These are phyloP conservation scores for Platycercus adscitus DNA, from an alignment of 2,113 vertebrate genomes.

Conservation along the genomic window DNA sequence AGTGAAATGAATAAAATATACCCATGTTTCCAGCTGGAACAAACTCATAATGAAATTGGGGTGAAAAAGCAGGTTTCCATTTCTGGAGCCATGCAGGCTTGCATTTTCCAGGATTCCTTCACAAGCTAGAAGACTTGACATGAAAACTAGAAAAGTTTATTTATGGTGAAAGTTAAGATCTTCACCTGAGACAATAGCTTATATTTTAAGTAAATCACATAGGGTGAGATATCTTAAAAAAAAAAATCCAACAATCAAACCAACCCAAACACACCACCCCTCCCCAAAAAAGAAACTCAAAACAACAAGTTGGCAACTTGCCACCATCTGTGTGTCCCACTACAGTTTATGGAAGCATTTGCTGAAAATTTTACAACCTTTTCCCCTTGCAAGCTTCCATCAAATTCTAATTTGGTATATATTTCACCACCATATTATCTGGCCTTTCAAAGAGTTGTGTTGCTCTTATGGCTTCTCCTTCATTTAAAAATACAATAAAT, in stretches of 20 bases:
- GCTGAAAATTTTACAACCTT: not conserved
- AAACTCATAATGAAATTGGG: not conserved
- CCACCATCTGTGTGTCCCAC: not conserved
- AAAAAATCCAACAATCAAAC: not conserved
- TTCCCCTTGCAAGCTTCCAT: not conserved
- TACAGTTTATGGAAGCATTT: not conserved
- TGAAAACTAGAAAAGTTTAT: not conserved
- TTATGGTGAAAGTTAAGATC: not conserved
- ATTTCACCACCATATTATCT: rapidly evolving
- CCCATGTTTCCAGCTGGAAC: not conserved
- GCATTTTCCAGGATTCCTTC: not conserved
- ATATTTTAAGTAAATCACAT: not conserved
- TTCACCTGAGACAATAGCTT: not conserved
- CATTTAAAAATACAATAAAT: not conserved
- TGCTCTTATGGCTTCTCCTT: not conserved
- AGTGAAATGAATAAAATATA: not conserved
- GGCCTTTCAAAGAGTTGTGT: not conserved
- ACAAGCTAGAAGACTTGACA: not conserved
- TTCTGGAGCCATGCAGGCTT: not conserved
- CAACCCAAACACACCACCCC: not conserved
- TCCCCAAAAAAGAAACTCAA: not conserved
- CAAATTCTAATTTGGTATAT: not conserved
- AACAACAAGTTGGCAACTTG: not conserved
- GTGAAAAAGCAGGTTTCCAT: not conserved
- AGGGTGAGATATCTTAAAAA: not conserved